Conservation (phyloP, 2,888 invertebrate genomes). For the Nomada goodeniana region DNA sequence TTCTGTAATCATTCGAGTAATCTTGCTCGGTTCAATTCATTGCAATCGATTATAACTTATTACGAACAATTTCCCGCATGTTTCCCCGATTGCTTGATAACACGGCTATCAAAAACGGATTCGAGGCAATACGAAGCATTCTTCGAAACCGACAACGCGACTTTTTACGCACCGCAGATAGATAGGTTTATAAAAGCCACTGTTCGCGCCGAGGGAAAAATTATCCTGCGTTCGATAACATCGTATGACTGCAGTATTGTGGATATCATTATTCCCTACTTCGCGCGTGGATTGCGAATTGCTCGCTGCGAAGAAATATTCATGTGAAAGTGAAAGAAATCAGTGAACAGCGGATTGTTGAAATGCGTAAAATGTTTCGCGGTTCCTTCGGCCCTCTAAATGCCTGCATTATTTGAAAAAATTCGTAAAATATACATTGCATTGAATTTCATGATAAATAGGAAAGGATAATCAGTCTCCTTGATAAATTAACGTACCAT, state of each 20-base stretch:
- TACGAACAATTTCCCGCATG: slow-evolving; percentile 16
- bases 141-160: slow-evolving; percentile 26
- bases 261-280: slow-evolving; percentile 52
- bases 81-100: neutral
- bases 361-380: slow-evolving; percentile 12
- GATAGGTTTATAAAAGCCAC: slow-evolving; percentile 20
- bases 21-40: neutral
- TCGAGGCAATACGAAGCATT: slow-evolving; percentile 32
- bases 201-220: slow-evolving; percentile 9
- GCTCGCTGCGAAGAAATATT: slow-evolving; percentile 36
- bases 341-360: slow-evolving; percentile 10
- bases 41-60: neutral
- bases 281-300: slow-evolving; percentile 41
- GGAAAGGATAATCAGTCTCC: neutral
- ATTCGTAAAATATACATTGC: neutral
- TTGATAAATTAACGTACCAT: neutral
- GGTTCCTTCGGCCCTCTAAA: neutral
- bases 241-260: slow-evolving; percentile 34
- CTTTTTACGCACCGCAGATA: slow-evolving; percentile 2
- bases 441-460: neutral
- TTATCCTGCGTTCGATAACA: slow-evolving; percentile 36
- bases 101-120: slow-evolving; percentile 8
- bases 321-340: slow-evolving; percentile 48
- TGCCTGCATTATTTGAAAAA: neutral
- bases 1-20: neutral